Base-by-base conservation (phyloP, 2,888 invertebrate genomes). In the Scotopteryx bipunctaria region DNA sequence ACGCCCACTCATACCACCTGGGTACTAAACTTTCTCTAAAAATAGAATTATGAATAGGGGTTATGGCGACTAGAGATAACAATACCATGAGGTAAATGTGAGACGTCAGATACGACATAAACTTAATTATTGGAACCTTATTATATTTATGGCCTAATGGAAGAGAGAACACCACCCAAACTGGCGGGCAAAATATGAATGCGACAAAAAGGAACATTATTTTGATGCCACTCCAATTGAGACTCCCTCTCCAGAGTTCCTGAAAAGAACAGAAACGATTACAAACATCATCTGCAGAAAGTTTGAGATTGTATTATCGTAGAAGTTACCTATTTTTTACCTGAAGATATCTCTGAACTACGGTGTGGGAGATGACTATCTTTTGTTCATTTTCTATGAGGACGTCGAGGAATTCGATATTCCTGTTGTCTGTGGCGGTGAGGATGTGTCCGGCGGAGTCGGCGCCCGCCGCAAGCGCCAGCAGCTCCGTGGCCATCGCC, bases 61-160 rank as follows among this genome's bases (percentile, higher is more conserved):
- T 96, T 61, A 97, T 97, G 32, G 95, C 97, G 53, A 97, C 97
- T 68, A 99, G 92, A 66, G 97, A 94, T 67, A 99, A 93, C 71
- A 99, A 94, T 61, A 97, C 89, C 95, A 99, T 98, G 66, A 99
- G 94, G 88, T 99, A 99, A 71, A 99, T 95, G 89, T 99, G 99
- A 4, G 99, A 99, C 15, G 99, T 99, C 70, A 99, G 93, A 88
- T 99, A 99, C 33, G 99, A 98, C 96, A 99, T 99, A 90, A 99
- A 99, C 91, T 99, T 99, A 76, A 99, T 98, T 76, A 99, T 99
- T 51, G 99, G 99, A 73, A 99, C 97, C 92, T 98, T 97, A 92
- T 98, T 97, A 91, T 96, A 98, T 86, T 96, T 96, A 91, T 98
- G 98, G 31, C 97, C 97, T 76, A 98, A 90, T 42, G 99, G 99